These are phyloP conservation scores for Eustalomyia histrio DNA, from an alignment of 2,888 invertebrate genomes.

Conservation along the genomic window DNA sequence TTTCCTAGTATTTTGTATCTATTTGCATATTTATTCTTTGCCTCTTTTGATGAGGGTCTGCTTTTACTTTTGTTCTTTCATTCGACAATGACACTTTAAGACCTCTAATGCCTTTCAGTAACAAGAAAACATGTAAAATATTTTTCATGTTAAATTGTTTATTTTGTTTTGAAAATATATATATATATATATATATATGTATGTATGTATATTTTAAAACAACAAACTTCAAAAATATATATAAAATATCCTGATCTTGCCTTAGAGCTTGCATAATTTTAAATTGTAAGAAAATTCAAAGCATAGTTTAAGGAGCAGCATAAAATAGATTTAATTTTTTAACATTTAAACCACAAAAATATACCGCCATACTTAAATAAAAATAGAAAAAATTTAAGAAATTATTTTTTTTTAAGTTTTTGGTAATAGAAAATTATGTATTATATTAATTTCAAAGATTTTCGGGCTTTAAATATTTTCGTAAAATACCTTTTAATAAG, in stretches of 20 bases:
- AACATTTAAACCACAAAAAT: constrained; percentile 43
- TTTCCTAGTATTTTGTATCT: background rate
- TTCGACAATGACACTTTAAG: constrained; percentile 42
- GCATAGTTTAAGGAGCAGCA: constrained; percentile 44
- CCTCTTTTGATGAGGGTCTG: constrained; percentile 20
- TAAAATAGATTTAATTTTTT: constrained; percentile 44
- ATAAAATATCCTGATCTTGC: background rate
- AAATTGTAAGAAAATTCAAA: constrained; percentile 16
- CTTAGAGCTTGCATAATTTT: constrained; percentile 42
- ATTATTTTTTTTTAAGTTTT: too few relatives aligned
- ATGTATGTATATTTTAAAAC: background rate
- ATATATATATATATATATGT: too few relatives aligned
- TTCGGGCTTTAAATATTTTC: too few relatives aligned
- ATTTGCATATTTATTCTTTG: constrained; percentile 39
- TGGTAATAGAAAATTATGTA: too few relatives aligned
- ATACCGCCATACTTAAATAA: too few relatives aligned
- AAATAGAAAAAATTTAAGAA: too few relatives aligned
- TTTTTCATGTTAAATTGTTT: constrained; percentile 26
- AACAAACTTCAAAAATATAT: constrained; percentile 15
- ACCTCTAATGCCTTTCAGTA: constrained; percentile 31
- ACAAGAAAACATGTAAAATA: constrained; percentile 41
- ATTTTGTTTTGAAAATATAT: background rate
- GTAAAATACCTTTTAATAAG: too few relatives aligned
- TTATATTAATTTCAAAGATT: too few relatives aligned
- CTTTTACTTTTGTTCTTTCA: background rate